Percentiles rank a stretch among this genome's conserved stretches.
phyloP scores from a whole-genome alignment of 2,888 invertebrate species.

The Parnassius apollo region DNA sequence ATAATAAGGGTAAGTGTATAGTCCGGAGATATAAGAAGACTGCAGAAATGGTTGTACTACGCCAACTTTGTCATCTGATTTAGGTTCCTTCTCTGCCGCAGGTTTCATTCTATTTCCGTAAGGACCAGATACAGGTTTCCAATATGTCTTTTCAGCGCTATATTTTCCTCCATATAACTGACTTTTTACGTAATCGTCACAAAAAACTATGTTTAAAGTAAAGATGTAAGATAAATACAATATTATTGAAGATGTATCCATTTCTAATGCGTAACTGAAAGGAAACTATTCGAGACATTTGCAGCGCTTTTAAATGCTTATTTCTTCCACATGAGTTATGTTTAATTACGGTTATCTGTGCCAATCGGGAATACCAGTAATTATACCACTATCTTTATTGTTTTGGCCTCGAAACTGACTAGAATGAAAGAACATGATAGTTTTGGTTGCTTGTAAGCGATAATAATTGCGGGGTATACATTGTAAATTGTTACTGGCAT shows the following conservation, averaged over 20 bases:
- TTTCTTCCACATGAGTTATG: not conserved
- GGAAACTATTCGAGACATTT: not conserved
- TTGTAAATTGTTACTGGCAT: not conserved
- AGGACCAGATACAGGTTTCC: constrained; percentile 1
- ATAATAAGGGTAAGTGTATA: constrained; percentile 50
- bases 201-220: not conserved
- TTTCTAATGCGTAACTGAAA: not conserved
- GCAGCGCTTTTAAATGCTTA: constrained; percentile 10
- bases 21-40: constrained; percentile 35
- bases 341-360: constrained; percentile 18
- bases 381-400: constrained; percentile 17
- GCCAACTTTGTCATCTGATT: constrained; percentile 47
- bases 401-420: constrained; percentile 7
- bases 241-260: not conserved
- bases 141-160: constrained; percentile 4
- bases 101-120: constrained; percentile 12
- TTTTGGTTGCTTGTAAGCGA: not conserved
- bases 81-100: constrained; percentile 37
- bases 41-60: constrained; percentile 40
- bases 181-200: constrained; percentile 2
- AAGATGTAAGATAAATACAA: not conserved
- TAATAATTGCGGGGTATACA: constrained; percentile 2
- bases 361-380: constrained; percentile 12
- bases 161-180: constrained; percentile 5
- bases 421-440: not conserved